These are phyloP conservation scores for Fistularia tabacaria DNA, from an alignment of 2,797 vertebrate species.

Conservation along the genomic window DNA sequence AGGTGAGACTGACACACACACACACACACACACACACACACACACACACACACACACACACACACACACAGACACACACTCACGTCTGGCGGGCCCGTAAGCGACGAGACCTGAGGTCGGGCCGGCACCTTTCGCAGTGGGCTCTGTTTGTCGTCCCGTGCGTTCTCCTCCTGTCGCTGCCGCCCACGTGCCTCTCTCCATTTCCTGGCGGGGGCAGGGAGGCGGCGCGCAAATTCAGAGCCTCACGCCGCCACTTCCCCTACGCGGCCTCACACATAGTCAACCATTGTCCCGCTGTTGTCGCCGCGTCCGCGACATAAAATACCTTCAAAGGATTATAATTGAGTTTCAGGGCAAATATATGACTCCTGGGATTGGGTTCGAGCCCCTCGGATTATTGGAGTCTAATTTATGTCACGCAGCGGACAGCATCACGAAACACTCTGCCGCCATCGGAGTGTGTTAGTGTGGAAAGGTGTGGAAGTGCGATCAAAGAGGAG, in stretches of 20 bases:
- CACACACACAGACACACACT: too few relatives aligned
- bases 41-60: too few relatives aligned
- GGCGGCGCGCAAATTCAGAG: conserved; percentile 51
- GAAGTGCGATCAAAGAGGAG: too few relatives aligned
- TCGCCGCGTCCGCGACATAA: conserved; percentile 29
- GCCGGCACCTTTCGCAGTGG: neutral
- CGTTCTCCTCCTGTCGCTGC: conserved; percentile 7
- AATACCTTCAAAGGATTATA: conserved; percentile 6
- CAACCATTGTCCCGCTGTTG: conserved; percentile 43
- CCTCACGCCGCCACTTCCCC: conserved; percentile 55
- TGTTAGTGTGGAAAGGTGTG: too few relatives aligned
- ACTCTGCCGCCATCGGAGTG: too few relatives aligned
- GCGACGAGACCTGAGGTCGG: too few relatives aligned
- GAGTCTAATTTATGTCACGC: conserved; percentile 8
- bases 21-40: too few relatives aligned
- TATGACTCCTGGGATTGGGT: conserved; percentile 16
- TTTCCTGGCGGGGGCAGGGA: conserved; percentile 6
- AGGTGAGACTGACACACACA: conserved; percentile 65
- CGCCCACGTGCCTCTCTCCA: conserved; percentile 62
- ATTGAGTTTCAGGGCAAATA: conserved; percentile 20
- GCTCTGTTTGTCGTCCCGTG: too few relatives aligned
- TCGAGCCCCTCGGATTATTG: neutral
- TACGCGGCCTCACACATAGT: conserved; percentile 32
- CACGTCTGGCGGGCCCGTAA: too few relatives aligned
- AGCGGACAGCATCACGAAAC: too few relatives aligned